Evolutionary conservation across 2,888 invertebrate species (phyloP).

Genomic region (Tuberolachnus salignus): DNA sequence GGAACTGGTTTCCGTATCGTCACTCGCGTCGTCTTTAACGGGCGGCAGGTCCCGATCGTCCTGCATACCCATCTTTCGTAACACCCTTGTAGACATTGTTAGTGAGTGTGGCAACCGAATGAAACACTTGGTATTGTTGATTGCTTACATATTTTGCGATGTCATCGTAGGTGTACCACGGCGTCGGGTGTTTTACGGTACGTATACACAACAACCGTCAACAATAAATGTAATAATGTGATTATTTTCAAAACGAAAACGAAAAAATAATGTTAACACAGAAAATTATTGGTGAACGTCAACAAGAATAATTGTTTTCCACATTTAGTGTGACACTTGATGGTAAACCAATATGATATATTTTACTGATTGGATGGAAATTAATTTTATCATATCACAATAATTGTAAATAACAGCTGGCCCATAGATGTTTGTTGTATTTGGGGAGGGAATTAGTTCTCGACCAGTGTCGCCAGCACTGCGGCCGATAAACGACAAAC

Average conservation of each 20-base stretch:
- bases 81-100: constrained; percentile 71
- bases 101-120: not conserved
- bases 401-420: constrained; percentile 5
- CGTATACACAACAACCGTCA: too few species aligned
- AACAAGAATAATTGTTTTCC: not conserved
- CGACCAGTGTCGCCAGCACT: not conserved
- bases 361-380: not conserved
- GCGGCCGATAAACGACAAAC: not conserved
- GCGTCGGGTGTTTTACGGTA: not conserved
- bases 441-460: not conserved
- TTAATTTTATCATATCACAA: constrained; percentile 1
- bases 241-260: not conserved
- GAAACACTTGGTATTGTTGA: not conserved
- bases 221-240: not conserved
- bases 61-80: constrained; percentile 65
- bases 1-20: constrained; percentile 66
- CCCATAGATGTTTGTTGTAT: not conserved
- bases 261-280: not conserved
- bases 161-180: not conserved
- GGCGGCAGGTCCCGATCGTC: constrained; percentile 60
- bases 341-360: not conserved
- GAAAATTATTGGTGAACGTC: not conserved
- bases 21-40: constrained; percentile 60
- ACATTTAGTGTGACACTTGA: not conserved
- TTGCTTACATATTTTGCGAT: not conserved